These are phyloP conservation scores for Cottoperca gobio DNA, from an alignment of 2,797 vertebrate species.

Conservation along the genomic window DNA sequence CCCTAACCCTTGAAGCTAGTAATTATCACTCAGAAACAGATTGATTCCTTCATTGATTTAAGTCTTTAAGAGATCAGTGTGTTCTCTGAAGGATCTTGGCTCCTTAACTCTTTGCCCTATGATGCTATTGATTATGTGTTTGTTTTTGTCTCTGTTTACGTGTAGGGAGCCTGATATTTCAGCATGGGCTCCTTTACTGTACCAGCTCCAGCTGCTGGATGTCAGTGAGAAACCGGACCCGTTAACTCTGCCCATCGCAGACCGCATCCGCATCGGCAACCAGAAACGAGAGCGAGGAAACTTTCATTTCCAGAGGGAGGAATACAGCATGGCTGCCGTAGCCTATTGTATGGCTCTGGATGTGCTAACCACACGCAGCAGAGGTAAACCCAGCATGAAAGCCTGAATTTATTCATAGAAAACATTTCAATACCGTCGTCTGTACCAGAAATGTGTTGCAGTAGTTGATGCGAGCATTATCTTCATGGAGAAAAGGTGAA, in stretches of 20 bases:
- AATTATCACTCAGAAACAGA: conserved; percentile 7
- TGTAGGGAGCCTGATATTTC: conserved; percentile 90
- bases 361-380: conserved; percentile 78
- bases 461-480: conserved; percentile 24
- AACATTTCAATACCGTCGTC: conserved; percentile 14
- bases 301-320: conserved; percentile 89
- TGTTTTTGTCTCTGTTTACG: conserved; percentile 43
- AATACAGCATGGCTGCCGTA: conserved; percentile 83
- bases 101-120: conserved; percentile 8
- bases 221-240: conserved; percentile 84
- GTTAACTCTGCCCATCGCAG: conserved; percentile 76
- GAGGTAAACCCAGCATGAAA: conserved; percentile 68
- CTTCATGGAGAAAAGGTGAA: background rate
- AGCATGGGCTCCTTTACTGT: conserved; percentile 87
- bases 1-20: background rate
- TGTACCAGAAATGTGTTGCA: background rate
- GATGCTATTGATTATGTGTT: conserved; percentile 18
- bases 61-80: background rate
- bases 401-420: conserved; percentile 40
- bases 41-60: conserved; percentile 9
- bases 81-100: background rate
- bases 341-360: conserved; percentile 88
- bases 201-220: conserved; percentile 89
- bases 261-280: conserved; percentile 87
- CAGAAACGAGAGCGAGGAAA: conserved; percentile 90